Percentiles rank a stretch among this genome's conserved stretches.
Conservation (phyloP, 1,140 invertebrate species). For the Halyomorpha halys region DNA sequence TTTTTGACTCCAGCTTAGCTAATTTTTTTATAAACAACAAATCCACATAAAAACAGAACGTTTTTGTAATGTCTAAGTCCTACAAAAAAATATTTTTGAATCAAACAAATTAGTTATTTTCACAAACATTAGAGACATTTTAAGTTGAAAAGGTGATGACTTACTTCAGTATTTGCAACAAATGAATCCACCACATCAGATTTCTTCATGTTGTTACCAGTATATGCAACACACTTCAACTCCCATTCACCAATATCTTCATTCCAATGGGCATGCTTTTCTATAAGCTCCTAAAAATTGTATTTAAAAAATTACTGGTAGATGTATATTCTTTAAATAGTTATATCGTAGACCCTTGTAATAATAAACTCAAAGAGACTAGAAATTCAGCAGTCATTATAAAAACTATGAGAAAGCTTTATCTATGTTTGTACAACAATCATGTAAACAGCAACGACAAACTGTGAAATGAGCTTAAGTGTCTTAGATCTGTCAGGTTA, state of each 20-base stretch:
- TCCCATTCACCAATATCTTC: slow-evolving; percentile 98
- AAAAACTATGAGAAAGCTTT: no score
- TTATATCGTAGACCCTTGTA: no score
- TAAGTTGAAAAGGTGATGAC: neutral
- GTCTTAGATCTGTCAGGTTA: no score
- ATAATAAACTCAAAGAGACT: no score
- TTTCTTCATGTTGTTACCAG: slow-evolving; percentile 96
- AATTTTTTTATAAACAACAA: slow-evolving; percentile 1
- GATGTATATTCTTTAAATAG: no score
- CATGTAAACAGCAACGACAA: no score
- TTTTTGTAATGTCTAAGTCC: neutral
- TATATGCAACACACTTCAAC: slow-evolving; percentile 94
- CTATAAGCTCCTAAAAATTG: slow-evolving; percentile 67
- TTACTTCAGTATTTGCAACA: slow-evolving; percentile 22
- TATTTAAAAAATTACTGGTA: no score
- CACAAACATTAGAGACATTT: neutral
- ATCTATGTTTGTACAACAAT: no score
- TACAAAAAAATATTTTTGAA: neutral
- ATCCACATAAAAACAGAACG: neutral
- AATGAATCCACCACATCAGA: slow-evolving; percentile 12
- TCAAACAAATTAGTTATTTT: neutral
- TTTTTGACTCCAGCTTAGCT: slow-evolving; percentile 5
- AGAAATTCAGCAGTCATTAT: no score
- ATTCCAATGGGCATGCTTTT: slow-evolving; percentile 90
- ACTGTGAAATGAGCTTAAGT: no score